These are phyloP conservation scores for Tympanuchus pallidicinctus DNA, from an alignment of 2,113 vertebrate genomes.

Conservation along the genomic window DNA sequence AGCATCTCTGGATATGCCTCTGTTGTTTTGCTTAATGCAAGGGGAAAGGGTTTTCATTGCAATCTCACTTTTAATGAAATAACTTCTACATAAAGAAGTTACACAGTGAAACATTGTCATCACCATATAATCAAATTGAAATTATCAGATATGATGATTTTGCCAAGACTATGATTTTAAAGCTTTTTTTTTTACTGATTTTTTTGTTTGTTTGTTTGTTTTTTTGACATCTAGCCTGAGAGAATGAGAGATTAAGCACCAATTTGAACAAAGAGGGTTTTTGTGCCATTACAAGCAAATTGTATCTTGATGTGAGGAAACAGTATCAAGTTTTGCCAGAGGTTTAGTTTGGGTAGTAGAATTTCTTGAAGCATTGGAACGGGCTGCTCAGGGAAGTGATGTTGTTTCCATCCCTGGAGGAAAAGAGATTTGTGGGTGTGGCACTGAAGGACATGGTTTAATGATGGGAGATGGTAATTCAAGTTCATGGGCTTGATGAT, in stretches of 20 bases:
- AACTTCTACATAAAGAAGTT: conserved; percentile 19
- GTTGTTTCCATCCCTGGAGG: background rate
- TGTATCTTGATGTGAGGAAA: background rate
- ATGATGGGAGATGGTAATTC: background rate
- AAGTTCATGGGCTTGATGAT: background rate
- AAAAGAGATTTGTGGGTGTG: background rate
- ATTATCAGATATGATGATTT: background rate
- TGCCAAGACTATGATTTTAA: background rate
- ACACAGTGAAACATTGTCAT: background rate
- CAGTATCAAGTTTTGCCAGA: background rate
- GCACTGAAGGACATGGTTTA: background rate
- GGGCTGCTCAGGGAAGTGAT: background rate
- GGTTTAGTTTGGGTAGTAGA: background rate
- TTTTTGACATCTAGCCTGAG: background rate
- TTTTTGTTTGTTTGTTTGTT: background rate
- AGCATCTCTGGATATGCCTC: background rate
- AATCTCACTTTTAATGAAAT: background rate
- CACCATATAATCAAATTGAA: conserved; percentile 9
- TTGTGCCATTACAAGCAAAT: background rate
- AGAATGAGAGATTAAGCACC: background rate
- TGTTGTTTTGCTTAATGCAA: background rate
- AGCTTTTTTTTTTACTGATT: background rate
- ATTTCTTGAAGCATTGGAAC: background rate
- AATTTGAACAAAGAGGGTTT: conserved; percentile 26
- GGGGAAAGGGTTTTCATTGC: background rate